Base-by-base conservation (phyloP, 2,888 invertebrate species). In the Lasius platythorax region DNA sequence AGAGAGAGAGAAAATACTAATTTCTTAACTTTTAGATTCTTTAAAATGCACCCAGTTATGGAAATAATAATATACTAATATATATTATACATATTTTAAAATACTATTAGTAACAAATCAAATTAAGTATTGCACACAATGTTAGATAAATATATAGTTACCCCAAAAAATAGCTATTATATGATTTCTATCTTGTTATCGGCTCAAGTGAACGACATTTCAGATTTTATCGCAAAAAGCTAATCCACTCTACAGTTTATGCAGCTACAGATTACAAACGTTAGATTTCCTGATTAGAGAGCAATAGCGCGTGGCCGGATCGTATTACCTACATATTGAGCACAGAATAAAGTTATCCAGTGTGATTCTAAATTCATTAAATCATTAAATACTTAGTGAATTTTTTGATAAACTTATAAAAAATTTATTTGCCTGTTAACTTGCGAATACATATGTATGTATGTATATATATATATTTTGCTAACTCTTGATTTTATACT, bases 301-400 rank as follows among this genome's bases (percentile, higher is more conserved):
- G 87, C 33, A 33, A 83, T 84, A 89, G 85, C 78, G 58, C 53
- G 58, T 73, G 23, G 78, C 58, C 85, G 89, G 89, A 84, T 91
- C 89, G 58, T 82, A 82, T 91, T 92, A 90, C 91, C 33, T 64
- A 84, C 91, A 91, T 91, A 87, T 88, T 89, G 91, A 40, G 72
- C 40, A 40, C n/a, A 30, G 66, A 73, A 74, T 70, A 82, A 66
- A 67, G 70, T 43, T 23, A 18, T 50, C 11, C 3, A 9, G 30
- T 15, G 6, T 12, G 3, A 67, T 43, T 15, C 2, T 28, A 40
- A 33, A 75, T 53, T 6, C n/a, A 53, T 30, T 50, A 53, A 68
- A 56, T 67, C 12, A 28, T 43, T 50, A 66, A 66, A 53, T 66
- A 50, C 4, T 5, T 53, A 4, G 18, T 12, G 12, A n/a, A 30